Evolutionary conservation across 2,888 invertebrate species (phyloP), one percentile per base, ranked within the genome.

Genomic region (Trichopria drosophilae): DNA sequence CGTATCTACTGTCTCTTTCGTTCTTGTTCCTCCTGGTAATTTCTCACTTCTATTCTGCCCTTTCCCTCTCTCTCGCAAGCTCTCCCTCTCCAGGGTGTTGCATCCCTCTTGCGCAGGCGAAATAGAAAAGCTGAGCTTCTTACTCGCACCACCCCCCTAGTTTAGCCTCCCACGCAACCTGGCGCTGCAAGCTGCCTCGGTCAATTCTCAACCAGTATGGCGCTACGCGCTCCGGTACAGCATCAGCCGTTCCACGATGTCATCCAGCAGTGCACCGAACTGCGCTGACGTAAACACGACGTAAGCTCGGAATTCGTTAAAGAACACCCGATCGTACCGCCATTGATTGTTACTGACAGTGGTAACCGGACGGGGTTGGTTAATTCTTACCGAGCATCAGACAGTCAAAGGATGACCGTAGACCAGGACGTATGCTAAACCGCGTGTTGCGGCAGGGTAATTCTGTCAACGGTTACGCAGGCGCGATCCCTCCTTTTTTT

Each of bases 171-270:
- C 54, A 59, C 45, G 50, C 62, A 20, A 37, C 60, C 58, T 45
- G 46, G 53, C 64, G 63, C 66, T 66, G 66, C 64, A 64, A 60
- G 63, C 62, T 67, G 63, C 65, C 64, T 70, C 69, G 71, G 68
- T 74, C 72, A 71, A 72, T 73, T 68, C 64, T 64, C 58, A 63
- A 65, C 65, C 68, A 74, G 73, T 72, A 71, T 72, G 73, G 71
- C 74, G 69, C 69, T 69, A 67, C 67, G 71, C 71, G 72, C 67
- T 69, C 65, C 58, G 60, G 60, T 65, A 66, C n/a, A 10, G 1
- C 29, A 31, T 5, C 23, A 15, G 9, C 22, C 16, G 4, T 26
- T 9, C 23, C n/a, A 47, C 18, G 12, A 24, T 13, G 9, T 23
- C n/a, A 29, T 20, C 29, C 45, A 45, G 29, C 45, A 20, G 29